These are phyloP conservation scores for Brenthis ino DNA, from an alignment of 2,888 invertebrate genomes.

Conservation along the genomic window DNA sequence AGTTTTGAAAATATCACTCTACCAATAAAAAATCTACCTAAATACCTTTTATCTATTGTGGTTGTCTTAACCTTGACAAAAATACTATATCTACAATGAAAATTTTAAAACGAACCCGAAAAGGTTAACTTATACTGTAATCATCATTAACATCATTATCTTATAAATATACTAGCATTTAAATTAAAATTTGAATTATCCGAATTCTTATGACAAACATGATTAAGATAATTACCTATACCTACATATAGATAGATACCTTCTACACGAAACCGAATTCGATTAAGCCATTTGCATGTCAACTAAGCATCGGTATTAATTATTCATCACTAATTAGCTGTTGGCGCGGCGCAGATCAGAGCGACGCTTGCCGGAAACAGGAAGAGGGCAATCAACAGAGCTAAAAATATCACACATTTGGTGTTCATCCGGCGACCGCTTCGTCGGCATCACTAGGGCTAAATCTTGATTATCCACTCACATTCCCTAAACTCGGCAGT, in stretches of 20 bases:
- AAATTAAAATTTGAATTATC: constrained; percentile 13
- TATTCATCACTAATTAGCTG: constrained; percentile 76
- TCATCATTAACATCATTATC: constrained; percentile 9
- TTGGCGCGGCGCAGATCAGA: constrained; percentile 70
- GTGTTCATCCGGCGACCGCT: constrained; percentile 73
- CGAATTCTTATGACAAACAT: constrained; percentile 17
- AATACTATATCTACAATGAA: too few relatives aligned
- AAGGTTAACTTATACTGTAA: constrained; percentile 1
- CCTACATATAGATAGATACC: background rate
- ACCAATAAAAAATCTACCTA: too few relatives aligned
- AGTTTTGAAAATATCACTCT: too few relatives aligned
- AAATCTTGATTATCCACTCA: constrained; percentile 22
- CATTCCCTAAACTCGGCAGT: constrained; percentile 6
- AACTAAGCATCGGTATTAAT: constrained; percentile 64
- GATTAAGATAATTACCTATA: constrained; percentile 14
- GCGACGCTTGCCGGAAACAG: constrained; percentile 75
- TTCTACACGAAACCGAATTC: constrained; percentile 37
- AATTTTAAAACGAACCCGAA: constrained; percentile 3
- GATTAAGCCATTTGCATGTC: constrained; percentile 57
- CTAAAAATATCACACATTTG: constrained; percentile 82
- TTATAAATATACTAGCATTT: constrained; percentile 1
- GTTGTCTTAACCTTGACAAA: too few relatives aligned
- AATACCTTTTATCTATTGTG: too few relatives aligned
- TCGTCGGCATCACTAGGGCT: constrained; percentile 39
- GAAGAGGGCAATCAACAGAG: constrained; percentile 80